A percentile compares a stretch with the other conserved stretches of the same genome.
Evolutionary conservation across 37 sponge, comb jelly and placozoan species (phyloP).

Genomic region (Spongilla lacustris): DNA sequence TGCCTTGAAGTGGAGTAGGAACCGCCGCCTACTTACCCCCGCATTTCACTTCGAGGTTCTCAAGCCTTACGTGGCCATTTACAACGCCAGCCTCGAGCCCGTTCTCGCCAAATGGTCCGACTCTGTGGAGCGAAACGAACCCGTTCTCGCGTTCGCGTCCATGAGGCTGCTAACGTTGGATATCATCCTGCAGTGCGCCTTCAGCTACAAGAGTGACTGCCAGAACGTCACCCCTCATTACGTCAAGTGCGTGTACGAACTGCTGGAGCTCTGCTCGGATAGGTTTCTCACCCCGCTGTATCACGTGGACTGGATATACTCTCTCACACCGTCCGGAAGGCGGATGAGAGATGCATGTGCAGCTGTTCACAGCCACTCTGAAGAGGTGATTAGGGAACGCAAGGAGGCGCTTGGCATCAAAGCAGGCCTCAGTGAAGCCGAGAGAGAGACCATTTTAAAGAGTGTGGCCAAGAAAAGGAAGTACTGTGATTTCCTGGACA

Average conservation of each 20-base stretch:
- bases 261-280: constrained; percentile 1
- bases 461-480: neutral
- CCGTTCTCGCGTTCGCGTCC: constrained; percentile 12
- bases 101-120: constrained; percentile 22
- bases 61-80: constrained; percentile 60
- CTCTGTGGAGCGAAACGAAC: neutral
- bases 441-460: neutral
- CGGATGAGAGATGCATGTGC: constrained; percentile 17
- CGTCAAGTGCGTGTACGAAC: constrained; percentile 29
- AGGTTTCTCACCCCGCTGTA: constrained; percentile 29
- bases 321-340: constrained; percentile 32
- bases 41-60: constrained; percentile 73
- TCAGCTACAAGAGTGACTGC: constrained; percentile 40
- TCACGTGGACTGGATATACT: constrained; percentile 11
- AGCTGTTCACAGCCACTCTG: constrained; percentile 47
- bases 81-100: constrained; percentile 26
- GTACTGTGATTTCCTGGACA: constrained; percentile 61
- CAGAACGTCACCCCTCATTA: constrained; percentile 30
- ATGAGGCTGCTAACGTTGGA: constrained; percentile 35
- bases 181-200: constrained; percentile 38
- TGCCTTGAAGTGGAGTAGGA: constrained; percentile 61
- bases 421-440: neutral
- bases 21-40: constrained; percentile 65
- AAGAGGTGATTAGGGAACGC: constrained; percentile 38
- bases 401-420: constrained; percentile 8